Evolutionary conservation across 1,140 invertebrate species (phyloP).

Genomic region (Bombus sibiricus): DNA sequence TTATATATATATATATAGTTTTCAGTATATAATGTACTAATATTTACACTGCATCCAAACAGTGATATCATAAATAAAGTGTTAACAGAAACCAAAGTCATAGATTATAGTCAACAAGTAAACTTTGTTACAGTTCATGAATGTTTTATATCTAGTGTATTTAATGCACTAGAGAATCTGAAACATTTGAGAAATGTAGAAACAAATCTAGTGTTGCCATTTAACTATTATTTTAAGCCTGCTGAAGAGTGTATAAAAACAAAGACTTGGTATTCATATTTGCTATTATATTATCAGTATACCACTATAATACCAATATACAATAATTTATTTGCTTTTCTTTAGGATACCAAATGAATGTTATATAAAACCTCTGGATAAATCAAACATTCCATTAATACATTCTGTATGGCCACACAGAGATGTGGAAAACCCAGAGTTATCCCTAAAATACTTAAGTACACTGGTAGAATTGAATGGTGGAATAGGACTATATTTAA

Average conservation of each 20-base stretch:
- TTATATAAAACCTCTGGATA: constrained; percentile 51
- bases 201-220: not conserved
- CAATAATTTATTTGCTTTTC: not conserved
- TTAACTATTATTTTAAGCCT: constrained; percentile 45
- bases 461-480: constrained; percentile 50
- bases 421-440: constrained; percentile 37
- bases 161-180: not conserved
- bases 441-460: constrained; percentile 25
- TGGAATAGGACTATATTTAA: constrained; percentile 61
- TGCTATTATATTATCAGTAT: not conserved
- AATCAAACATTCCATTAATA: constrained; percentile 52
- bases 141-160: constrained; percentile 4
- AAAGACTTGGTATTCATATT: not conserved
- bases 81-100: constrained; percentile 28
- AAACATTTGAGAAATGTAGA: not conserved
- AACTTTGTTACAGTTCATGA: constrained; percentile 4
- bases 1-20: not conserved
- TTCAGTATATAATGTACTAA: not conserved
- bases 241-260: constrained; percentile 39
- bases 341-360: constrained; percentile 58
- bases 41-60: constrained; percentile 20
- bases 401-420: constrained; percentile 60
- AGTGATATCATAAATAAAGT: not conserved
- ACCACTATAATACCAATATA: too few relatives aligned
- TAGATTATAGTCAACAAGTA: constrained; percentile 8